Conservation (phyloP, 2,113 vertebrate species). For the Aphyosemion australe region DNA sequence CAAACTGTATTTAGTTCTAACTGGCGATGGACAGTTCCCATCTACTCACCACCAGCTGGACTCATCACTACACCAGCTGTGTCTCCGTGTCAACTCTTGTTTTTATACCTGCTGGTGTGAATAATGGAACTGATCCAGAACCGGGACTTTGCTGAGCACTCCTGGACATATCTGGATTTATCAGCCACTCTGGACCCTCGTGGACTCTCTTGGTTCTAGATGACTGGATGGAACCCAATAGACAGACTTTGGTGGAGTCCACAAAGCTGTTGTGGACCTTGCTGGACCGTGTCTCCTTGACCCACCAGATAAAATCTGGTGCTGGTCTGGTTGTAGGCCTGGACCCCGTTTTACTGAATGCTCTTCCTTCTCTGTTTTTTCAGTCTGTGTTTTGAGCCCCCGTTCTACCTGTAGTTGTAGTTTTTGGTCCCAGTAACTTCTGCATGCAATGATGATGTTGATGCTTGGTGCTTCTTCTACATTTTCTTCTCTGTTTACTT, state of each 20-base stretch:
- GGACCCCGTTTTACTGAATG: constrained; percentile 4
- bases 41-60: too few species aligned
- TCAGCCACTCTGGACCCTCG: not conserved
- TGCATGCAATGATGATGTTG: constrained; percentile 60
- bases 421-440: constrained; percentile 45
- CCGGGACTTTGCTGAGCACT: not conserved
- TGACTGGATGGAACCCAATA: constrained; percentile 5
- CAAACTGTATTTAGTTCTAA: too few species aligned
- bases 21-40: too few species aligned
- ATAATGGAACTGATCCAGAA: too few species aligned
- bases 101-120: not conserved
- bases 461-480: constrained; percentile 45
- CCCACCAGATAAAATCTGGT: not conserved
- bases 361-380: constrained; percentile 37
- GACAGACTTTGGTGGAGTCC: not conserved
- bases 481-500: constrained; percentile 3
- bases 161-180: not conserved
- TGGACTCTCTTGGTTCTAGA: not conserved
- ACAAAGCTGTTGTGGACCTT: not conserved
- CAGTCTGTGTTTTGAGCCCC: constrained; percentile 50
- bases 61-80: not conserved
- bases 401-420: constrained; percentile 68
- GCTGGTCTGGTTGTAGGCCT: not conserved
- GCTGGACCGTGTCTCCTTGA: not conserved
- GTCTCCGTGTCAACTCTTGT: not conserved